Evolutionary conservation across 2,888 invertebrate genomes (phyloP), one percentile per base, ranked within the genome.

Genomic region (Archaeoteleia sp.): DNA sequence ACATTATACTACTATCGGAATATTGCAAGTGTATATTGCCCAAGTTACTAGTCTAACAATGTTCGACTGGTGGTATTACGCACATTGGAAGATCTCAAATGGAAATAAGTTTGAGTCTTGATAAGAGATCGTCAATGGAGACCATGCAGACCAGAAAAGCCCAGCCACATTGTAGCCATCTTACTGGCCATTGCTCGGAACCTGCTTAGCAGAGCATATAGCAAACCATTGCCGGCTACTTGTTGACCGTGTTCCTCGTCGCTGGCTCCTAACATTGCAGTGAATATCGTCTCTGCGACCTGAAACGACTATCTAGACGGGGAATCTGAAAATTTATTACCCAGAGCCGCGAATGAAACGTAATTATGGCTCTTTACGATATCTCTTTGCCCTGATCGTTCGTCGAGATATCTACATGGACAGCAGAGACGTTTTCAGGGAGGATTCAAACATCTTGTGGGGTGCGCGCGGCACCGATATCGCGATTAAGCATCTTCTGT

Each of bases 311-410:
- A 81, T 80, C 81, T 78, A 71, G 66, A 67, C 72, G 54, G 67
- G 51, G 66, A 77, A 81, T 80, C 81, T 77, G 55, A 57, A 77
- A 79, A 81, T 81, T 80, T 80, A 82, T 79, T 71, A 74, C 77
- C 72, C 63, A 58, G 63, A 75, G 74, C 75, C 72, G 75, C 77
- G 78, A 79, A 78, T 78, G 76, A 74, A 78, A 76, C 71, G 77
- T 80, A 80, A 82, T 82, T 80, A 80, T 75, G 75, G 74, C 69
- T 72, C 74, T 72, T 78, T 75, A 70, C 71, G 61, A 67, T 62
- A 74, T 74, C 72, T 70, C 51, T 23, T 4, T 9, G 17, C 7
- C 9, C 54, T 43, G 66, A 74, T 73, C 75, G 57, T 39, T 48
- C 66, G 15, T 46, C 14, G 55, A 48, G 53, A 65, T 49, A 30